Percentiles rank a stretch among this genome's conserved stretches.
Evolutionary conservation across 30 jellyfish, hydroid and myxozoan species (phyloP).

Genomic region (Turritopsis rubra): DNA sequence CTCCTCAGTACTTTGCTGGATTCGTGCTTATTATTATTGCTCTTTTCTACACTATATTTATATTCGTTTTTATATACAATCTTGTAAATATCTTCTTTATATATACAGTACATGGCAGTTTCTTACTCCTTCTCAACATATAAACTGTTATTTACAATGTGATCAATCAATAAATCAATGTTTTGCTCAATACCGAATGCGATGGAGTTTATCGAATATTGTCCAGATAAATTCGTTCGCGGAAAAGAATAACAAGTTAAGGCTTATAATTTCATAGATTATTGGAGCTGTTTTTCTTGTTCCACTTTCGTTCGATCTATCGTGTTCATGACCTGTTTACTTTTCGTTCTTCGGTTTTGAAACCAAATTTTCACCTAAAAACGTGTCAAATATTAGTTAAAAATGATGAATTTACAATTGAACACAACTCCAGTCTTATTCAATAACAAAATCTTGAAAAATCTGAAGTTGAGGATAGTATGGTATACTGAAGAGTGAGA

Average conservation of each 20-base stretch:
- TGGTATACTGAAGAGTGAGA: too few relatives aligned
- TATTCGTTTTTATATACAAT: neutral
- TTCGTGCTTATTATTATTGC: neutral
- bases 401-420: too few relatives aligned
- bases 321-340: conserved; percentile 1
- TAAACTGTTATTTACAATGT: neutral
- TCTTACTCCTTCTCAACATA: too few relatives aligned
- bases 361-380: conserved; percentile 23
- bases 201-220: too few relatives aligned
- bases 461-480: too few relatives aligned
- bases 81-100: neutral
- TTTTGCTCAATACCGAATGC: too few relatives aligned
- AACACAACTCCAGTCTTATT: too few relatives aligned
- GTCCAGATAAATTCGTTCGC: neutral
- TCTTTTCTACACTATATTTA: neutral
- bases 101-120: neutral
- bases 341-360: conserved; percentile 20
- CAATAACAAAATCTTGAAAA: too few relatives aligned
- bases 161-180: neutral
- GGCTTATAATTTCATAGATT: too few relatives aligned
- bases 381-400: too few relatives aligned
- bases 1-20: too few relatives aligned
- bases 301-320: neutral
- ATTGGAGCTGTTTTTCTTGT: neutral
- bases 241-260: neutral